phyloP scores from a whole-genome alignment of 2,113 vertebrate genomes.

The Spea multiplicata region DNA sequence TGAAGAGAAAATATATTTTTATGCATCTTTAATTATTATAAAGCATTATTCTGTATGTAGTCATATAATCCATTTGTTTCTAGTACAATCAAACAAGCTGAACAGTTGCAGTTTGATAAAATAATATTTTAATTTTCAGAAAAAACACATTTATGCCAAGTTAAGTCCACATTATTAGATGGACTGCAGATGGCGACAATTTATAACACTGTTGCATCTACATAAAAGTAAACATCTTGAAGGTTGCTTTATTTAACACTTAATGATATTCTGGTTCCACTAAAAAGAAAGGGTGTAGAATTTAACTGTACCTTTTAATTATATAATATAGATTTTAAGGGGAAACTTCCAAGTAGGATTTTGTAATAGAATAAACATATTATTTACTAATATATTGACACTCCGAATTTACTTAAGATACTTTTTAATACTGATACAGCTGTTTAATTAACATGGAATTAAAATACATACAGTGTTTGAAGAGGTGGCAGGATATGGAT shows the following conservation, averaged over 20 bases:
- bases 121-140: constrained; percentile 22
- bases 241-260: constrained; percentile 14
- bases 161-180: constrained; percentile 17
- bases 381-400: no score
- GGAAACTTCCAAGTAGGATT: no score
- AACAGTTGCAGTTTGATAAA: constrained; percentile 3
- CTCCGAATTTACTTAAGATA: no score
- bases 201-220: constrained; percentile 10
- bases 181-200: constrained; percentile 23
- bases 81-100: not conserved
- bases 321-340: no score
- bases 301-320: no score
- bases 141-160: constrained; percentile 15
- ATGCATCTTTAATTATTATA: constrained; percentile 9
- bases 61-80: not conserved
- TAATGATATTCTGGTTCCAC: not conserved
- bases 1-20: not conserved
- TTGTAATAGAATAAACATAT: no score
- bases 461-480: no score
- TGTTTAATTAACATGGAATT: no score
- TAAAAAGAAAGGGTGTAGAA: not conserved
- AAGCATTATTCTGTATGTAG: not conserved
- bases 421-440: no score
- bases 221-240: constrained; percentile 23
- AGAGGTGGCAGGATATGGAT: no score